Percentiles rank a stretch among this genome's conserved stretches.
Evolutionary conservation across 2,888 invertebrate genomes (phyloP).

Genomic region (Heteropelma amictum): DNA sequence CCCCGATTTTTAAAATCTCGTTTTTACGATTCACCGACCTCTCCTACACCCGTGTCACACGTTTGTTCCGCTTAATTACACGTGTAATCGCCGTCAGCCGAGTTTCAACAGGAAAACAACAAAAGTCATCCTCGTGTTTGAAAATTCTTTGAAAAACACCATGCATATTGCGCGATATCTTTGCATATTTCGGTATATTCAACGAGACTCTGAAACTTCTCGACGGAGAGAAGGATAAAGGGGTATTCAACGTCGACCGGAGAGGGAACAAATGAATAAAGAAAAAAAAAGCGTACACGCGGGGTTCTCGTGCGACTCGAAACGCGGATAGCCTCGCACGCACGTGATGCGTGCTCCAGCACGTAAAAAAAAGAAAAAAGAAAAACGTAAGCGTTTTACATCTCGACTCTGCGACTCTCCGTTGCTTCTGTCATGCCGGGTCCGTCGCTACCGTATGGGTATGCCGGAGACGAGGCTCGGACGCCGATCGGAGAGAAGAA

Average conservation of each 20-base stretch:
- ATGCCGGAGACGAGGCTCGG: slow-evolving; percentile 6
- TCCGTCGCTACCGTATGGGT: slow-evolving; percentile 43
- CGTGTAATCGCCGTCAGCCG: too few relatives aligned
- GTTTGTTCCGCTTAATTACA: too few relatives aligned
- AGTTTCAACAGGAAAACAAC: too few relatives aligned
- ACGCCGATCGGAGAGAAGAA: slow-evolving; percentile 1
- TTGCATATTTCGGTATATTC: slow-evolving; percentile 52
- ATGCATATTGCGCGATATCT: too few relatives aligned
- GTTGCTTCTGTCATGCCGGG: slow-evolving; percentile 22
- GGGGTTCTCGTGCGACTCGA: slow-evolving; percentile 10
- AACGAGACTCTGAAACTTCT: slow-evolving; percentile 13
- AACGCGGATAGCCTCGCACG: slow-evolving; percentile 6
- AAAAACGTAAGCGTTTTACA: slow-evolving; percentile 40
- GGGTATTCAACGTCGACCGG: too few relatives aligned
- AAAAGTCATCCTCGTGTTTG: too few relatives aligned
- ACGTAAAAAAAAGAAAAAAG: too few relatives aligned
- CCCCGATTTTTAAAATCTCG: not conserved
- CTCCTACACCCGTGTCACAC: too few relatives aligned
- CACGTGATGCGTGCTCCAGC: slow-evolving; percentile 44
- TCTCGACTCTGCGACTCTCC: slow-evolving; percentile 47
- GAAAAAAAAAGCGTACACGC: slow-evolving; percentile 23
- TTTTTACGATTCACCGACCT: too few relatives aligned
- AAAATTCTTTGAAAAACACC: too few relatives aligned
- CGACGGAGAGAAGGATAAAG: slow-evolving; percentile 37
- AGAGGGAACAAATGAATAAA: slow-evolving; percentile 19